These are phyloP conservation scores for Takifugu flavidus DNA, from an alignment of 2,113 vertebrate genomes.

Conservation along the genomic window DNA sequence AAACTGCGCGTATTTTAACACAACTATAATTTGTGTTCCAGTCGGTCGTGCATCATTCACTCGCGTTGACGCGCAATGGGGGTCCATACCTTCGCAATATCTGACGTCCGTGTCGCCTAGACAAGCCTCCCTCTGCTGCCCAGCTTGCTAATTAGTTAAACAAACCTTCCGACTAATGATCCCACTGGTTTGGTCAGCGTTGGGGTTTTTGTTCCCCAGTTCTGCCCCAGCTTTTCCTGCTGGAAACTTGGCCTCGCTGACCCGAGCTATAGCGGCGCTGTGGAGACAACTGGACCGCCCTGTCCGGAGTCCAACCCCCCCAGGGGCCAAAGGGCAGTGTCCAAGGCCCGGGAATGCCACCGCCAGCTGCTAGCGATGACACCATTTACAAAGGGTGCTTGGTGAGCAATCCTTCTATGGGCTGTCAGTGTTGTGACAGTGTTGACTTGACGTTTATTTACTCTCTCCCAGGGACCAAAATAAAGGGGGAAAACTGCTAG, in stretches of 20 bases:
- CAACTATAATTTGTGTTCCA: neutral
- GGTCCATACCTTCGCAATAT: slow-evolving; percentile 47
- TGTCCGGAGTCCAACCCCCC: slow-evolving; percentile 82
- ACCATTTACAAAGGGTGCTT: slow-evolving; percentile 79
- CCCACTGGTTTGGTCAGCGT: slow-evolving; percentile 79
- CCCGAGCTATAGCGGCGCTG: slow-evolving; percentile 84
- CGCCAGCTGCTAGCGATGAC: slow-evolving; percentile 95
- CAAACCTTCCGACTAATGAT: slow-evolving; percentile 89
- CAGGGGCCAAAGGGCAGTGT: slow-evolving; percentile 91
- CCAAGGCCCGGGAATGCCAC: slow-evolving; percentile 83
- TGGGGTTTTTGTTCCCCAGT: slow-evolving; percentile 84
- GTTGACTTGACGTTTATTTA: slow-evolving; percentile 55
- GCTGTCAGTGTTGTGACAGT: slow-evolving; percentile 83
- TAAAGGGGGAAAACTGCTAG: neutral
- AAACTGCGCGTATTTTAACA: too few relatives aligned
- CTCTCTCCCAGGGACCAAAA: slow-evolving; percentile 33
- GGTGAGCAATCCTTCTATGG: slow-evolving; percentile 77
- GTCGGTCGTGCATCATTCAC: neutral
- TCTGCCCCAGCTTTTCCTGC: slow-evolving; percentile 75
- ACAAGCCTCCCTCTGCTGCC: slow-evolving; percentile 84
- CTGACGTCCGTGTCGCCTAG: slow-evolving; percentile 72
- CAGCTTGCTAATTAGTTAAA: slow-evolving; percentile 96
- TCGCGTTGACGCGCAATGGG: slow-evolving; percentile 30
- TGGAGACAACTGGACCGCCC: slow-evolving; percentile 83
- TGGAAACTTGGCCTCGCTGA: slow-evolving; percentile 89